These are phyloP conservation scores for Benitochromis conjunctus DNA, from an alignment of 2,113 vertebrate species.

Conservation along the genomic window DNA sequence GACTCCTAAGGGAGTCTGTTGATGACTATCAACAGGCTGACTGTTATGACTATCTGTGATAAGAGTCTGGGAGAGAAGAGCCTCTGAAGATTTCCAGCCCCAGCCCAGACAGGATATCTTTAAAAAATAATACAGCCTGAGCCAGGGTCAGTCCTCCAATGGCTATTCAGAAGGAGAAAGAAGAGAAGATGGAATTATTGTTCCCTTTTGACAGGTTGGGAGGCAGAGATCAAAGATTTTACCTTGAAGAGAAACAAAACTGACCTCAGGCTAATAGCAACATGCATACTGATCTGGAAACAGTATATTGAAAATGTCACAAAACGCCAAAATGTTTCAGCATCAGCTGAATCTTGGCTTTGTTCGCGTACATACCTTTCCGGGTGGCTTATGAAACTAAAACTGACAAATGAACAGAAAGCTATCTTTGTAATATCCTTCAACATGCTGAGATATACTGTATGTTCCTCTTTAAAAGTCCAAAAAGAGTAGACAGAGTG, in stretches of 20 bases:
- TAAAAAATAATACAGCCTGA: constrained; percentile 29
- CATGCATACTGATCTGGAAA: not conserved
- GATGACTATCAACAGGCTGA: constrained; percentile 72
- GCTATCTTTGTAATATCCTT: not conserved
- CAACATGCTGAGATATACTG: not conserved
- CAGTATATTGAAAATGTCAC: not conserved
- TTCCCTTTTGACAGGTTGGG: not conserved
- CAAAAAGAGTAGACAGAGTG: not conserved
- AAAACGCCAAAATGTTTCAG: not conserved
- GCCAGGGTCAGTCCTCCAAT: not conserved
- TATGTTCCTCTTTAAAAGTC: not conserved
- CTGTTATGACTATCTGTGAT: constrained; percentile 77
- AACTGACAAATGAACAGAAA: not conserved
- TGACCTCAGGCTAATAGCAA: not conserved
- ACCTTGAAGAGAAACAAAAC: not conserved
- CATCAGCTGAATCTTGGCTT: not conserved
- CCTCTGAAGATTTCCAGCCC: constrained; percentile 46
- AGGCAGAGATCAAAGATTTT: constrained; percentile 5
- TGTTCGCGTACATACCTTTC: not conserved
- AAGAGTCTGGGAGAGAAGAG: constrained; percentile 65
- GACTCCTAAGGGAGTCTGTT: constrained; percentile 67
- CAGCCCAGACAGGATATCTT: constrained; percentile 62
- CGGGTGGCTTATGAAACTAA: not conserved
- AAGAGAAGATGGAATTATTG: constrained; percentile 1
- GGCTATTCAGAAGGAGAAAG: not conserved